Base-by-base conservation (phyloP, 2,797 vertebrate genomes). In the Parauchenoglanis punctatus region DNA sequence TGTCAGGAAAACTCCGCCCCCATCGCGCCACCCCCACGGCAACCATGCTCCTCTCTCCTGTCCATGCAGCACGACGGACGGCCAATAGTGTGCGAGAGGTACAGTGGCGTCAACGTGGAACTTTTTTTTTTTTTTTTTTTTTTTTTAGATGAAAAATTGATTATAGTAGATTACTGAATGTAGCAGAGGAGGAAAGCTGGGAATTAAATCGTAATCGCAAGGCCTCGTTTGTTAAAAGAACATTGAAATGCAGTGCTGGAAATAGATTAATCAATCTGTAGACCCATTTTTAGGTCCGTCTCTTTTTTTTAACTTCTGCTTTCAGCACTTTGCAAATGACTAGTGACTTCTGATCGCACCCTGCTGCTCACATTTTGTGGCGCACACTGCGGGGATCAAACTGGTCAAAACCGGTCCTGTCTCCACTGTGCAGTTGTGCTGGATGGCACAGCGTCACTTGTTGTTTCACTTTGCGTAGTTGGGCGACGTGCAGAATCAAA, bases 11-110 rank as follows among this genome's bases (percentile, higher is more conserved):
- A 94, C 0, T 88, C 94, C 0, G 89, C 94, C 1, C 99, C 98
- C 0, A 95, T 99, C 0, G 99, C 96, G 0, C 99, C 98, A 0
- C 98, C 98, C 0, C 98, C 99, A 7, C 96, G 98, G n/a, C 99
- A 99, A 92, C 97, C 98, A 0, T 99, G 99, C 92, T 99, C 99
- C 0, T 99, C 99, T 31, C 96, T 99, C 84, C 94, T 94, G 61
- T 96, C 96, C 0, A 91, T 96, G 73, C 94, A 96, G 86, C 97
- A 95, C 18, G 98, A 99, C 13, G 95, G 96, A 12, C 95, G 98
- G 86, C 97, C 98, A 89, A 97, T 99, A 28, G 95, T 98, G 83
- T 99, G 98, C 84, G 99, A 99, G 95, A 97, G 99, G 99, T 99
- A 96, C 80, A 46, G 35, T 35, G 12, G 40, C 8, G 1, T n/a